These are phyloP conservation scores for Zaprionus ghesquierei DNA, from an alignment of 1,140 invertebrate genomes.

Conservation along the genomic window DNA sequence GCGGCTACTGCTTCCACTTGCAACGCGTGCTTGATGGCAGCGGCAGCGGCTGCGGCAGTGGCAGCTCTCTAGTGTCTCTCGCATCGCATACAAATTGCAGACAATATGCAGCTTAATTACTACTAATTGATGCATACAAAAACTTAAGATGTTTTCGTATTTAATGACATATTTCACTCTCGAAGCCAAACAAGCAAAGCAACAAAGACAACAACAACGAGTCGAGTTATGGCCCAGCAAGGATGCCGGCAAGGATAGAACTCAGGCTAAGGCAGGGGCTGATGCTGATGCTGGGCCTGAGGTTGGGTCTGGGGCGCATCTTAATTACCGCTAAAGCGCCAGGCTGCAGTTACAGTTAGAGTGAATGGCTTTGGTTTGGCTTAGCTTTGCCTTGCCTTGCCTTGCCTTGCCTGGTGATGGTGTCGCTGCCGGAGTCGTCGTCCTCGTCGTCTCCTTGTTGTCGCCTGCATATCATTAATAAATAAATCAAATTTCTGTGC, in stretches of 20 bases:
- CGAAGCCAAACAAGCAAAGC: slow-evolving; percentile 56
- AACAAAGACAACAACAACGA: slow-evolving; percentile 50
- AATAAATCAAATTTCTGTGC: slow-evolving; percentile 77
- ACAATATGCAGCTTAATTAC: slow-evolving; percentile 81
- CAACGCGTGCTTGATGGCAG: slow-evolving; percentile 19
- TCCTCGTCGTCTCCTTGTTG: slow-evolving; percentile 38
- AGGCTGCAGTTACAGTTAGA: slow-evolving; percentile 52
- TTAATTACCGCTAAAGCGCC: slow-evolving; percentile 76
- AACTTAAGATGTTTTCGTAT: slow-evolving; percentile 81
- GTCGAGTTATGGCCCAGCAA: slow-evolving; percentile 51
- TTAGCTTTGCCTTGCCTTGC: neutral
- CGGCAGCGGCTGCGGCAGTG: neutral
- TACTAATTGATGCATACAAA: slow-evolving; percentile 81
- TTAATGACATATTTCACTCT: slow-evolving; percentile 81
- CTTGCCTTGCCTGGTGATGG: slow-evolving; percentile 16
- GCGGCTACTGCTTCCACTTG: slow-evolving; percentile 7
- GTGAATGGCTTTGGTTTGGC: slow-evolving; percentile 30
- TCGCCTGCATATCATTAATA: slow-evolving; percentile 78
- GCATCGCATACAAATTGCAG: slow-evolving; percentile 76
- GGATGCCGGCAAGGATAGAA: slow-evolving; percentile 50
- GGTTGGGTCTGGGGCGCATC: slow-evolving; percentile 44
- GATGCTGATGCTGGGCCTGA: neutral
- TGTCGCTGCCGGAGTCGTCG: slow-evolving; percentile 23
- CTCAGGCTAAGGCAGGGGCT: neutral
- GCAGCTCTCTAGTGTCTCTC: slow-evolving; percentile 28